Conservation (phyloP, 1,140 invertebrate species). For the Dreissena rostriformis region DNA sequence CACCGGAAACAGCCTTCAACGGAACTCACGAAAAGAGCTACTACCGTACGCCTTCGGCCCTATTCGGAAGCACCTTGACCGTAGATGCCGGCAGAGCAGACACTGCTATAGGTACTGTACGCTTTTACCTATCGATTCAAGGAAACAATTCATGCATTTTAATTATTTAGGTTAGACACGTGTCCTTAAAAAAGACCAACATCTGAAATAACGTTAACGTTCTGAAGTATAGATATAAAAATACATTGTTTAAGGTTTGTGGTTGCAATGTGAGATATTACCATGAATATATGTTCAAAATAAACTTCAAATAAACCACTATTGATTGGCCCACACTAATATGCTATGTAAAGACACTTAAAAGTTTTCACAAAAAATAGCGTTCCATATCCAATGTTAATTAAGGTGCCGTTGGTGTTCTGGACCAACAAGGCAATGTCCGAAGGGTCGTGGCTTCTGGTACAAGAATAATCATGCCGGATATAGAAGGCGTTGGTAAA, state of each 20-base stretch:
- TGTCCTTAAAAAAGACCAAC: too few species aligned
- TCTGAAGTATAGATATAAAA: too few species aligned
- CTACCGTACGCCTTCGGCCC: conserved; percentile 66
- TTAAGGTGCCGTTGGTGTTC: conserved; percentile 36
- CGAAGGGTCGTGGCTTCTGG: conserved; percentile 61
- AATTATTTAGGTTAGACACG: too few species aligned
- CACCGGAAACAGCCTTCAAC: conserved; percentile 61
- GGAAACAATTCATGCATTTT: too few species aligned
- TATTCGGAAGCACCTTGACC: conserved; percentile 55
- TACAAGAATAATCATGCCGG: conserved; percentile 62
- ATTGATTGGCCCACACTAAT: too few species aligned
- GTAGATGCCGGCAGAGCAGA: conserved; percentile 59
- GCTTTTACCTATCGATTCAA: not conserved
- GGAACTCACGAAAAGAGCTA: conserved; percentile 64
- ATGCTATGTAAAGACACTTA: too few species aligned
- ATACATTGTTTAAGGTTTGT: too few species aligned
- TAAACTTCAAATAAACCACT: too few species aligned
- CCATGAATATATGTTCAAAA: too few species aligned
- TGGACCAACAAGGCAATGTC: conserved; percentile 29
- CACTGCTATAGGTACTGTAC: conserved; percentile 56
- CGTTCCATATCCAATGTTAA: conserved; percentile 1
- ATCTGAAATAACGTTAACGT: too few species aligned
- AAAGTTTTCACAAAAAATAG: too few species aligned
- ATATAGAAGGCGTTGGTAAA: conserved; percentile 65
- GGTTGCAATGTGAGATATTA: too few species aligned